Evolutionary conservation across 1,140 invertebrate genomes (phyloP), one percentile per base, ranked within the genome.

Genomic region (Aphelenchoides avenae): DNA sequence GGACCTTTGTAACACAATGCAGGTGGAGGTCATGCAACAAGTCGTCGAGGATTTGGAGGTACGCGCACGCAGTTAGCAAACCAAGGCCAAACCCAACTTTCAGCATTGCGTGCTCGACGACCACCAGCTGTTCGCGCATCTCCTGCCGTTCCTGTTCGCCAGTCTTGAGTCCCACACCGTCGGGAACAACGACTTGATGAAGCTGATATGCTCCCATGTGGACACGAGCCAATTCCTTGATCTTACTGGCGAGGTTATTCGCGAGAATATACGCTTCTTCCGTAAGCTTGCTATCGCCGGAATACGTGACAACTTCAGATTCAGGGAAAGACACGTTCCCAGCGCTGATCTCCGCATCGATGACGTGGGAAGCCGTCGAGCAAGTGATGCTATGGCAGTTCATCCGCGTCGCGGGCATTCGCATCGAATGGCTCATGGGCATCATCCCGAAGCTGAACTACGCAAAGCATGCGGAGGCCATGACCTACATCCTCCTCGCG

Each of bases 371-470:
- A n/a, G 39, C 57, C 9, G n/a, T 60, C 9, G 57, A 60, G 40
- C 57, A 60, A 49, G 42, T 60, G n/a, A 60, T 60, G 24, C 58
- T 60, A 29, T 60, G 57, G 57, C 58, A 60, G 15, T 22, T 60
- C 41, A 33, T 61, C 7, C 51, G 57, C 11, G 36, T 36, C 4
- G 37, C 40, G 6, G 30, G 39, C 15, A 43, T 57, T 30, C 41
- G 52, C 27, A 40, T 57, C 18, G 36, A 57, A 27, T 27, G 26
- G 4, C 18, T 40, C 18, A 3, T 47, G 18, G 41, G 47, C 40
- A 18, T 51, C n/a, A 51, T 51, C n/a, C 48, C 48, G 5, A 18
- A 20, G n/a, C 29, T 51, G 30, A n/a, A 42, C 48, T 60, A 60
- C 24, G 36, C 22, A 3, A 50, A 60, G 49, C 57, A 60, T 53